Conservation (phyloP, 2,113 vertebrate species). For the Ochotona curzoniae region DNA sequence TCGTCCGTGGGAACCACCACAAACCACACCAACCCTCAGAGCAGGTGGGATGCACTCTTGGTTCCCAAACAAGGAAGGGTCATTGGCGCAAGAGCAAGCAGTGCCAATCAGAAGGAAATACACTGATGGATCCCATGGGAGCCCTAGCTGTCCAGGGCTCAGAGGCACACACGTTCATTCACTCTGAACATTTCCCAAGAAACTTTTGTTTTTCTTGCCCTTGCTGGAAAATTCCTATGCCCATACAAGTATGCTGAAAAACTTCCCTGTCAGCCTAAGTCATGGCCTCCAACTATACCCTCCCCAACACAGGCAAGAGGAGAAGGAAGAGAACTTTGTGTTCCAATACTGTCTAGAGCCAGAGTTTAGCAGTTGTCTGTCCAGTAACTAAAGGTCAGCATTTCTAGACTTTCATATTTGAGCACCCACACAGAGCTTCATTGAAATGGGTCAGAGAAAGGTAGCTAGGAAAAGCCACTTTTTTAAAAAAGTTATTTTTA, state of each 20-base stretch:
- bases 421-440: not conserved
- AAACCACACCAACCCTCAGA: not conserved
- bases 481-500: too few species aligned
- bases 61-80: not conserved
- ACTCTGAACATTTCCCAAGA: not conserved
- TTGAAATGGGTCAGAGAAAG: not conserved
- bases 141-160: not conserved
- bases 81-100: not conserved
- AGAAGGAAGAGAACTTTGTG: not conserved
- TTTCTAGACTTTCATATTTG: not conserved
- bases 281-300: not conserved
- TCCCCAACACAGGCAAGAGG: not conserved
- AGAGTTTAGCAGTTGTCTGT: not conserved
- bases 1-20: too few species aligned
- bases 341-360: not conserved
- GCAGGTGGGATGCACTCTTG: not conserved
- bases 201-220: slow-evolving; percentile 49
- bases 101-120: not conserved
- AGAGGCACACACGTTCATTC: not conserved
- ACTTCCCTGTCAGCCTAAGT: slow-evolving; percentile 15
- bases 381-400: not conserved
- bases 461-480: not conserved
- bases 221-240: slow-evolving; percentile 51
- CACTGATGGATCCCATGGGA: too few species aligned
- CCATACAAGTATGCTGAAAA: not conserved